phyloP scores from a whole-genome alignment of 2,113 vertebrate species.

The Caranx ignobilis region DNA sequence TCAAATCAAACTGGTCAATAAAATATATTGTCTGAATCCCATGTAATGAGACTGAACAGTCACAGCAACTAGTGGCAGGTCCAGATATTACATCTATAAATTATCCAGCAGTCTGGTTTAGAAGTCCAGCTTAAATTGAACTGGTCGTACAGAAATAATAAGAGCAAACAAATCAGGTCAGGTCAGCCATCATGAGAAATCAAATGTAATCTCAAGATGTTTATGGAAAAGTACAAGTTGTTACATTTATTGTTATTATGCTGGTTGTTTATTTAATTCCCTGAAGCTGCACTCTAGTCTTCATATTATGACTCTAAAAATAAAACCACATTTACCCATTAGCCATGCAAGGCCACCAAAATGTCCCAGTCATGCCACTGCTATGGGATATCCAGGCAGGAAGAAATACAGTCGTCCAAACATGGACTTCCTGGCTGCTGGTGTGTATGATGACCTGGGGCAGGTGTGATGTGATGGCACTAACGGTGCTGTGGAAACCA shows the following conservation, averaged over 20 bases:
- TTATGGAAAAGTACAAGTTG: not conserved
- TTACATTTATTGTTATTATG: not conserved
- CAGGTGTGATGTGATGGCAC: constrained; percentile 68
- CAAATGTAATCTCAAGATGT: not conserved
- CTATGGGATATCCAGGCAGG: constrained; percentile 1
- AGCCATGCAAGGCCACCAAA: not conserved
- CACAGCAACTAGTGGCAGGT: not conserved
- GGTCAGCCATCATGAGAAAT: not conserved
- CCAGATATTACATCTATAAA: not conserved
- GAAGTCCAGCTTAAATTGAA: not conserved
- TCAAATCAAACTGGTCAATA: not conserved
- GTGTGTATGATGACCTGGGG: constrained; percentile 52
- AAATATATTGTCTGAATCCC: not conserved
- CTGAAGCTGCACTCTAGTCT: not conserved
- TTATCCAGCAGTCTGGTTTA: not conserved
- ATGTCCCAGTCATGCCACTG: constrained; percentile 32
- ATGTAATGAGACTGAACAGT: not conserved
- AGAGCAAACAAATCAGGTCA: not conserved
- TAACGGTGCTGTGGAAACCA: constrained; percentile 38
- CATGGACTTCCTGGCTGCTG: constrained; percentile 61
- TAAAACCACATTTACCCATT: constrained; percentile 18
- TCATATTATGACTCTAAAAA: not conserved
- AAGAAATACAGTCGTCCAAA: constrained; percentile 34
- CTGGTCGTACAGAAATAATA: not conserved
- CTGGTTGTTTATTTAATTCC: not conserved